Conservation (phyloP, 2,113 vertebrate species). For the Brienomyrus brachyistius region DNA sequence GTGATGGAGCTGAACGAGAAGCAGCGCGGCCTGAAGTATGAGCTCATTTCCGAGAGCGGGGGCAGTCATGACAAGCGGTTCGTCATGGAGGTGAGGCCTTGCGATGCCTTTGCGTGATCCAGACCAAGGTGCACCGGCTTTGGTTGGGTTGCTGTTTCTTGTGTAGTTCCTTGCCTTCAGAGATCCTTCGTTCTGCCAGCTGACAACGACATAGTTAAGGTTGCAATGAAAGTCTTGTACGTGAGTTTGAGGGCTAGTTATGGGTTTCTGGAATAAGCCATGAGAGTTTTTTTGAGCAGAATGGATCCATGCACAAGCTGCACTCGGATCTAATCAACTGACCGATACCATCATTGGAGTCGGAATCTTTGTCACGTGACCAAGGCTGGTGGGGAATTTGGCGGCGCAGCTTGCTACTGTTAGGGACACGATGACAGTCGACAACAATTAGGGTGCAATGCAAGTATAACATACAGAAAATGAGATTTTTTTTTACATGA, state of each 20-base stretch:
- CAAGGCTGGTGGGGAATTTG: not conserved
- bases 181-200: not conserved
- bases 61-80: constrained; percentile 96
- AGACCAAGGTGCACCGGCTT: not conserved
- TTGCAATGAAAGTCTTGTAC: not conserved
- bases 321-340: not conserved
- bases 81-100: constrained; percentile 78
- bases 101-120: not conserved
- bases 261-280: not conserved
- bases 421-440: not conserved
- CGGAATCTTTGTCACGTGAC: not conserved
- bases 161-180: not conserved
- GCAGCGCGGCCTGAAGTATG: constrained; percentile 86
- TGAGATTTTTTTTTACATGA: too few species aligned
- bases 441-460: not conserved
- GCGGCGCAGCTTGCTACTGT: not conserved
- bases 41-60: constrained; percentile 87
- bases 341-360: not conserved
- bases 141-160: not conserved
- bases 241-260: not conserved
- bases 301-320: not conserved
- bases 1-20: constrained; percentile 99
- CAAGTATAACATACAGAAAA: not conserved
- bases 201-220: not conserved
- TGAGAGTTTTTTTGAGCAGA: not conserved